These are phyloP conservation scores for Coelopa frigida DNA, from an alignment of 1,140 invertebrate genomes.

Conservation along the genomic window DNA sequence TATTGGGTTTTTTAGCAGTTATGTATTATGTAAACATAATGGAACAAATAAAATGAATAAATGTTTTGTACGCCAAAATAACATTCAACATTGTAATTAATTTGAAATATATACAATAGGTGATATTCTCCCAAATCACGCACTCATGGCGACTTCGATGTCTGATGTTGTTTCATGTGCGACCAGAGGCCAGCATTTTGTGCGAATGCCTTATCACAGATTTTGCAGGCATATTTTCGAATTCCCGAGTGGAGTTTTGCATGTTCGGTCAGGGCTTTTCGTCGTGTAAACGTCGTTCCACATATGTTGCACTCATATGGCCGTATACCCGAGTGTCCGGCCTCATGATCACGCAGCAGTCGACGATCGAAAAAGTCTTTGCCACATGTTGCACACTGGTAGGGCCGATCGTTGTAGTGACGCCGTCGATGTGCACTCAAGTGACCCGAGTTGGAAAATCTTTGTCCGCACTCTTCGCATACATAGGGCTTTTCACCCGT, in stretches of 20 bases:
- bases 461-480: constrained; percentile 32
- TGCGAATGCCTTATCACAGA: constrained; percentile 2
- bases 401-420: constrained; percentile 49
- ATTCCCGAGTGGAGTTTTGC: not conserved
- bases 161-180: constrained; percentile 4
- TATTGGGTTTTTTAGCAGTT: too few species aligned
- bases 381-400: constrained; percentile 49
- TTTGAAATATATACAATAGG: too few species aligned
- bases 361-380: too few species aligned
- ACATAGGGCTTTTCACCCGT: constrained; percentile 38
- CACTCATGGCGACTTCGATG: too few species aligned
- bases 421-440: constrained; percentile 47
- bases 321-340: constrained; percentile 42
- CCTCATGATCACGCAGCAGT: too few species aligned
- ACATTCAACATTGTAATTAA: too few species aligned
- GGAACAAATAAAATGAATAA: too few species aligned
- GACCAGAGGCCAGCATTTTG: not conserved
- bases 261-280: not conserved
- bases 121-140: too few species aligned
- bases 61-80: too few species aligned
- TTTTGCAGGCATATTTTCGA: not conserved
- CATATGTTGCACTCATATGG: constrained; percentile 44
- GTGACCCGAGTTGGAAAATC: constrained; percentile 32
- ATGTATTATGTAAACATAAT: too few species aligned
- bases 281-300: constrained; percentile 14